Percentiles rank a stretch among this genome's conserved stretches.
phyloP scores from a whole-genome alignment of 2,797 vertebrate species.

The Acanthis flammea region DNA sequence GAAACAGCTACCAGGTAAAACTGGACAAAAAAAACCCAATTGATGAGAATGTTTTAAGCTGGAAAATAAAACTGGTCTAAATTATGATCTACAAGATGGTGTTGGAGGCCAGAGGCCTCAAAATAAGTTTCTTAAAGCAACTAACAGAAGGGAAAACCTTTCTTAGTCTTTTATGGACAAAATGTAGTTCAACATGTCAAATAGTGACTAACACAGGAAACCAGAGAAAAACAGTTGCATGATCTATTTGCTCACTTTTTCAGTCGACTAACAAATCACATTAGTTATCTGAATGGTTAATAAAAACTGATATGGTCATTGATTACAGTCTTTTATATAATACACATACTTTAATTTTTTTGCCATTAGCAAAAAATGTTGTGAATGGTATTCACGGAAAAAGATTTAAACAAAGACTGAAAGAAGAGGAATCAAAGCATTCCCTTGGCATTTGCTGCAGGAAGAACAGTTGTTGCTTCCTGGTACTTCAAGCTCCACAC shows the following conservation, averaged over 20 bases:
- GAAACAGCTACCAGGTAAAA: not conserved
- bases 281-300: not conserved
- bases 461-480: not conserved
- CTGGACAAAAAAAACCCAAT: not conserved
- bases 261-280: not conserved
- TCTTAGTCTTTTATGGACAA: not conserved
- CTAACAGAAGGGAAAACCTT: not conserved
- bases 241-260: not conserved
- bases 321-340: not conserved
- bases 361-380: not conserved
- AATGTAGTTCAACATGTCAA: not conserved
- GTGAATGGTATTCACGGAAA: not conserved
- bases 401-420: not conserved
- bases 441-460: not conserved
- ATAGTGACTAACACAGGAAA: not conserved
- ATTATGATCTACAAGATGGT: not conserved
- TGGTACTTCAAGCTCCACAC: not conserved
- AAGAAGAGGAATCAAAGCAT: not conserved
- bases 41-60: not conserved
- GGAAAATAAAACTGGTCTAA: not conserved
- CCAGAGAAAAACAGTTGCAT: not conserved
- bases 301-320: not conserved
- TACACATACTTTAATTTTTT: not conserved
- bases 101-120: not conserved
- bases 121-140: not conserved